Evolutionary conservation across 2,797 vertebrate species (phyloP), one percentile per base, ranked within the genome.

Genomic region (Pseudochromis fuscus): DNA sequence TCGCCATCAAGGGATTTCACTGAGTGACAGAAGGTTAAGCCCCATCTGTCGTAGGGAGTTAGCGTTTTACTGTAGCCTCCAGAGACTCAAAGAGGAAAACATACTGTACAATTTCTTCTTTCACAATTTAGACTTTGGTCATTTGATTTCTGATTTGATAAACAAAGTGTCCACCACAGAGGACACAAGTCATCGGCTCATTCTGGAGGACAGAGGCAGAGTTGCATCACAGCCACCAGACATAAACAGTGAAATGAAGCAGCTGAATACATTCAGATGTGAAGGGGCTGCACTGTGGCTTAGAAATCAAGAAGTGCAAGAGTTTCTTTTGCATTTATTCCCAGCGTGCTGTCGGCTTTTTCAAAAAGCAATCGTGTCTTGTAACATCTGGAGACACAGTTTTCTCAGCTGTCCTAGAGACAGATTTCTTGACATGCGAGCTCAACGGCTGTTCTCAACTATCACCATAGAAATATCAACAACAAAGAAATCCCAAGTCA

Each of bases 21-120:
- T 40, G 67, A 40, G 76, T 58, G 55, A 71, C 63, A 65, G 42
- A 57, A 70, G 71, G 78, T 86, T 86, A 82, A 88, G 49, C 76
- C 59, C 86, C 81, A 87, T 90, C 87, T 91, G 87, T 58, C 88
- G 66, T 62, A 67, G 48, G 48, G 68, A 72, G 77, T 79, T 70
- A 52, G 31, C 58, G 38, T 66, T 58, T 72, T 27, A 60, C 52
- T n/a, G n/a, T n/a, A n/a, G n/a, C n/a, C n/a, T 78, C 55, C 33
- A 56, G 46, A 71, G 51, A n/a, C n/a, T n/a, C n/a, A n/a, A n/a
- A n/a, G n/a, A n/a, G n/a, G n/a, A n/a, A n/a, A n/a, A n/a, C n/a
- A n/a, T n/a, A n/a, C n/a, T n/a, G n/a, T n/a, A n/a, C n/a, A n/a
- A n/a, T n/a, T n/a, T n/a, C n/a, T n/a, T n/a, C n/a, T n/a, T n/a